Evolutionary conservation across 2,113 vertebrate genomes (phyloP).

Genomic region (Uria lomvia): DNA sequence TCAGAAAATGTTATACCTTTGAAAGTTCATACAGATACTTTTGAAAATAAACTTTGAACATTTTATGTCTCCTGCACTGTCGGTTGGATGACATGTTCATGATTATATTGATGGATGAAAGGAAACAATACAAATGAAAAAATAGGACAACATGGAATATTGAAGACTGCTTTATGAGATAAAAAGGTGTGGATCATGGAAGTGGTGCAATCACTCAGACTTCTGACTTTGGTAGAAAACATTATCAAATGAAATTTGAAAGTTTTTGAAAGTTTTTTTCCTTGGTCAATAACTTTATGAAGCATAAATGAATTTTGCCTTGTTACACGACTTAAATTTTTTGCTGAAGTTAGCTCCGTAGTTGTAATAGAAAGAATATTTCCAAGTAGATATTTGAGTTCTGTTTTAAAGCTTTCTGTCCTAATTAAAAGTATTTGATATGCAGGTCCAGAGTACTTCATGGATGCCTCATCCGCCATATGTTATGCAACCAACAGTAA

Average conservation of each 20-base stretch:
- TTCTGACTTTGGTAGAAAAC: background rate
- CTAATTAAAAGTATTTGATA: constrained; percentile 76
- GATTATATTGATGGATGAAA: background rate
- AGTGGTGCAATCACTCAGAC: background rate
- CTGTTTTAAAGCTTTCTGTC: constrained; percentile 54
- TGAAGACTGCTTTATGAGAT: background rate
- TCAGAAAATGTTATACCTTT: background rate
- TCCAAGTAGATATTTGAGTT: background rate
- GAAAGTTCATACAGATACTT: background rate
- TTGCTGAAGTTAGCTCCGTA: background rate
- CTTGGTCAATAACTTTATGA: background rate
- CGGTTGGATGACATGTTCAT: background rate
- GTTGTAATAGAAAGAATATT: background rate
- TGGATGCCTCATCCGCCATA: constrained; percentile 99
- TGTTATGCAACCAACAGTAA: constrained; percentile 99
- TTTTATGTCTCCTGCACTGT: constrained; percentile 8
- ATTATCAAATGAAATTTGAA: background rate
- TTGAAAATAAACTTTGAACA: background rate
- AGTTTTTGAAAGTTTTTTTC: background rate
- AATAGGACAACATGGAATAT: background rate
- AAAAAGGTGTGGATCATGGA: background rate
- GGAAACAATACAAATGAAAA: background rate
- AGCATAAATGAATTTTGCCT: background rate
- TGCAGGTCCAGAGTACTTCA: constrained; percentile 98
- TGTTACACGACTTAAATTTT: background rate